phyloP scores from a whole-genome alignment of 1,140 invertebrate species.

The Mycetomoellerius zeteki region DNA sequence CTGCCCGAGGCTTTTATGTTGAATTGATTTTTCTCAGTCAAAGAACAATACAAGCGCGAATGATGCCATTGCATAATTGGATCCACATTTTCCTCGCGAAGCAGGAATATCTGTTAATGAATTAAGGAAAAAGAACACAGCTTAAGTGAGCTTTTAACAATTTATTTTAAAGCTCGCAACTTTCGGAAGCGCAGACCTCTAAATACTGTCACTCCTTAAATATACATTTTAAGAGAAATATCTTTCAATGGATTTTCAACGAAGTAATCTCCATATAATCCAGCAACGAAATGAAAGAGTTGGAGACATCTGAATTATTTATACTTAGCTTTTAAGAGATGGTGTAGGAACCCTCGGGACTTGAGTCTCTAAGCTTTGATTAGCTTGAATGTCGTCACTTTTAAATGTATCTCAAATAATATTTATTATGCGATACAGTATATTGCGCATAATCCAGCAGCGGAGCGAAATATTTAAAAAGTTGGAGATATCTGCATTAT shows the following conservation, averaged over 20 bases:
- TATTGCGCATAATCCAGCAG: constrained; percentile 18
- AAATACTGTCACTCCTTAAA: constrained; percentile 18
- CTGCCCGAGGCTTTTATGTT: not conserved
- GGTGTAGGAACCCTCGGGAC: not conserved
- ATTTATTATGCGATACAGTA: not conserved
- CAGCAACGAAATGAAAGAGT: constrained; percentile 2
- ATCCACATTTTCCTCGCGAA: not conserved
- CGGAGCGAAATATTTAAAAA: constrained; percentile 31
- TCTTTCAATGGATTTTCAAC: constrained; percentile 7
- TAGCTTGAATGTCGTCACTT: not conserved
- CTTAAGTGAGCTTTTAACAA: not conserved
- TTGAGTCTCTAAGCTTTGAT: not conserved
- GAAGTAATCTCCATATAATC: constrained; percentile 17
- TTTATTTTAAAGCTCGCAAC: not conserved
- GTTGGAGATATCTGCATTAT: constrained; percentile 26
- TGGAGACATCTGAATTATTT: constrained; percentile 20
- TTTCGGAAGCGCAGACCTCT: not conserved
- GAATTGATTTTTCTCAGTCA: constrained; percentile 13
- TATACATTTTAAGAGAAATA: not conserved
- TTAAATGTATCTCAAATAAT: constrained; percentile 15
- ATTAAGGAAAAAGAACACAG: not conserved
- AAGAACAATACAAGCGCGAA: constrained; percentile 1
- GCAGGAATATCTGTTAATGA: not conserved
- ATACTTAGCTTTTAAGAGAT: constrained; percentile 8
- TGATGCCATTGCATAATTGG: constrained; percentile 17